Conservation (phyloP, 2,113 vertebrate species). For the Hassar affinis region DNA sequence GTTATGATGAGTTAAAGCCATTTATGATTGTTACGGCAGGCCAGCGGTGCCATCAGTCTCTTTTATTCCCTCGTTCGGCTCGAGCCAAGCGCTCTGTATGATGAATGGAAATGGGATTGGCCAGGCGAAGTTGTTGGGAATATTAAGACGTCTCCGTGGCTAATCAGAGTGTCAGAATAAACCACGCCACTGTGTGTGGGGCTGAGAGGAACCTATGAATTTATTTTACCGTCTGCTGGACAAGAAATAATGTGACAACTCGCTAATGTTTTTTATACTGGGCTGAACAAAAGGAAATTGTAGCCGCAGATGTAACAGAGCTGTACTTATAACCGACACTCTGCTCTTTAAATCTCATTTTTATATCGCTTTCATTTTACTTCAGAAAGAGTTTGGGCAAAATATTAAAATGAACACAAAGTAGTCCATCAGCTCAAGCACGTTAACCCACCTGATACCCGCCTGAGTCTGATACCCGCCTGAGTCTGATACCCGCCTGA, state of each 20-base stretch:
- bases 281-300: neutral
- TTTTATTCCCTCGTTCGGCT: conserved; percentile 16
- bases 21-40: conserved; percentile 39
- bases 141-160: neutral
- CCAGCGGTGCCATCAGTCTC: conserved; percentile 38
- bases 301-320: too few species aligned
- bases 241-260: neutral
- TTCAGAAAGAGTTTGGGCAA: neutral
- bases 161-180: conserved; percentile 21
- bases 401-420: neutral
- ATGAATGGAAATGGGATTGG: conserved; percentile 25
- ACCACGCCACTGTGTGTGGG: too few species aligned
- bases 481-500: too few species aligned
- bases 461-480: too few species aligned
- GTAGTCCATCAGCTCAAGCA: neutral
- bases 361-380: neutral
- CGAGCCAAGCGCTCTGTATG: conserved; percentile 33
- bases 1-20: neutral
- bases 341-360: neutral
- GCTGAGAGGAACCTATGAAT: neutral
- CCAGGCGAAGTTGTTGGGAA: neutral
- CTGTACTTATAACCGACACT: neutral
- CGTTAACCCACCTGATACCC: too few species aligned
- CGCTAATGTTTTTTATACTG: neutral
- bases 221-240: neutral